A percentile compares a stretch with the other conserved stretches of the same genome.
phyloP scores from a whole-genome alignment of 2,888 invertebrate species.

The Neoaliturus tenellus region DNA sequence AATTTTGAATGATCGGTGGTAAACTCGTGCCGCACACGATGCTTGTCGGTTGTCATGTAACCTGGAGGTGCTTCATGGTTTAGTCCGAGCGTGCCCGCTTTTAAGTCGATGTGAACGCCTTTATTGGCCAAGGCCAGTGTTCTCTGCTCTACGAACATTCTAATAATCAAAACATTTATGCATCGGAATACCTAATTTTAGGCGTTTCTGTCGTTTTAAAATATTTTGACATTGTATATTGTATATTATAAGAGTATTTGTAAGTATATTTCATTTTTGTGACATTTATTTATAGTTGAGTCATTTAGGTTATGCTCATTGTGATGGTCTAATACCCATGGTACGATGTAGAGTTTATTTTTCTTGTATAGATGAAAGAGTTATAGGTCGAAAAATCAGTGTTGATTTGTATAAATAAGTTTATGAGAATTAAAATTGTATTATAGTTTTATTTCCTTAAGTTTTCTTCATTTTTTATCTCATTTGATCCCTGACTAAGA shows the following conservation, averaged over 20 bases:
- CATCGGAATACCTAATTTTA: conserved; percentile 43
- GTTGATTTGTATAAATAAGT: conserved; percentile 17
- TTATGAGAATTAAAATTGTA: conserved; percentile 1
- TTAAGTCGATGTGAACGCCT: conserved; percentile 20
- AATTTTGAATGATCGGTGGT: background rate
- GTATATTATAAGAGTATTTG: conserved; percentile 38
- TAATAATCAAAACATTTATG: conserved; percentile 38
- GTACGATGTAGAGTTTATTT: conserved; percentile 21
- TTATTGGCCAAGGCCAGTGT: conserved; percentile 8
- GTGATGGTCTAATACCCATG: conserved; percentile 36
- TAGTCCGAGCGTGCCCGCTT: background rate
- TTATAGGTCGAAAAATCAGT: background rate
- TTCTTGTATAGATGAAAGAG: conserved; percentile 1
- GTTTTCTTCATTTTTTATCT: conserved; percentile 28
- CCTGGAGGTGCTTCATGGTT: conserved; percentile 1
- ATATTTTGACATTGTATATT: conserved; percentile 31
- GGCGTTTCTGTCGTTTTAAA: conserved; percentile 6
- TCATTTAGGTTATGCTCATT: conserved; percentile 45
- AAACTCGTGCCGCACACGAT: too few relatives aligned
- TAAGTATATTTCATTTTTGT: conserved; percentile 45
- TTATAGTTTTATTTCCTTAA: background rate
- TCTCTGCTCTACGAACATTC: conserved; percentile 23
- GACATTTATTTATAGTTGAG: conserved; percentile 44
- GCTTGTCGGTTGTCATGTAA: conserved; percentile 1
- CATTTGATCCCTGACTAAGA: background rate